phyloP scores from a whole-genome alignment of 2,113 vertebrate species.

The Rana temporaria region DNA sequence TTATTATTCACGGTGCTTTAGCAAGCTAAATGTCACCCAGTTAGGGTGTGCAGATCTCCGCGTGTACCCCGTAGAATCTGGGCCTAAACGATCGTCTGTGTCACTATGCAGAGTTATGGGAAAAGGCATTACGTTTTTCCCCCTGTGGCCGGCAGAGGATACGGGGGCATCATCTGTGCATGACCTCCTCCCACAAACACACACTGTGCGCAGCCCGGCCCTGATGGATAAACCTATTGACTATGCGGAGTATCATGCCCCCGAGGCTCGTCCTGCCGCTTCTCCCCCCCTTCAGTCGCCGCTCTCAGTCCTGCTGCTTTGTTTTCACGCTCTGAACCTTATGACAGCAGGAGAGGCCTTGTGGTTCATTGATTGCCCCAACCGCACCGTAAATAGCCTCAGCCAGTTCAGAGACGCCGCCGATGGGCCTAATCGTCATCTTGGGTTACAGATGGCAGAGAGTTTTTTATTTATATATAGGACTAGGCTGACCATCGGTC shows the following conservation, averaged over 20 bases:
- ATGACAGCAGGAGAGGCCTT: constrained; percentile 38
- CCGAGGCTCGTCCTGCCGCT: constrained; percentile 1
- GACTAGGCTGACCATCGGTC: too few relatives aligned
- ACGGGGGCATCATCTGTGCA: not conserved
- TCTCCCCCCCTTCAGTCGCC: not conserved
- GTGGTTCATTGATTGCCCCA: constrained; percentile 36
- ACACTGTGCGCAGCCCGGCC: not conserved
- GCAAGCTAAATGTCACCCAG: too few relatives aligned
- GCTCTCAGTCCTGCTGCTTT: constrained; percentile 32
- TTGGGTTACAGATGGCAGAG: not conserved
- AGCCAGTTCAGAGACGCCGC: constrained; percentile 1
- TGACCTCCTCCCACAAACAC: not conserved
- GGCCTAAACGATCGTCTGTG: not conserved
- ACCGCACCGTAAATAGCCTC: constrained; percentile 43
- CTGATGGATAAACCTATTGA: constrained; percentile 3
- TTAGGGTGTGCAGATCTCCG: too few relatives aligned
- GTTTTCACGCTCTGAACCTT: constrained; percentile 35
- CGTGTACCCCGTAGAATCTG: too few relatives aligned
- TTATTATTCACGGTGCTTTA: too few relatives aligned
- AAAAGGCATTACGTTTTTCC: constrained; percentile 2
- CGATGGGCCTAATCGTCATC: not conserved
- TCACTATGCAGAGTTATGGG: not conserved
- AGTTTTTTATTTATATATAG: too few relatives aligned
- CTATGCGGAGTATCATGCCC: constrained; percentile 10
- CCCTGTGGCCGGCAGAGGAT: constrained; percentile 13